phyloP scores from a whole-genome alignment of 2,888 invertebrate genomes.

The Lasioglossum figueresi region DNA sequence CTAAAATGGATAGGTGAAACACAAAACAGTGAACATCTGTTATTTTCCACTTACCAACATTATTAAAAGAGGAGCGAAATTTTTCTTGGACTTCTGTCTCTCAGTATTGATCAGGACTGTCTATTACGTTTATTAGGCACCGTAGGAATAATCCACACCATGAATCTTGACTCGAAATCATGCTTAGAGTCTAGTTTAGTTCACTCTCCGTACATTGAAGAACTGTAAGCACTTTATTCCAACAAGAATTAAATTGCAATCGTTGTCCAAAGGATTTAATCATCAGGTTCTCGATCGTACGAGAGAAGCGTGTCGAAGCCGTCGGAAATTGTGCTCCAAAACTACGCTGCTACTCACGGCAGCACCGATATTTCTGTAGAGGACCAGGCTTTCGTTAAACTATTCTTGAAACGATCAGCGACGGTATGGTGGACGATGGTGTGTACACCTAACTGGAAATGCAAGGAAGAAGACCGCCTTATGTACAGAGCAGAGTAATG shows the following conservation, averaged over 20 bases:
- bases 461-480: conserved; percentile 6
- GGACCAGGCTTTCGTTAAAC: neutral
- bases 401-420: neutral
- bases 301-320: conserved; percentile 4
- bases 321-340: conserved; percentile 17
- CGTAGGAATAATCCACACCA: no score
- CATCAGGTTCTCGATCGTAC: conserved; percentile 26
- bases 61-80: neutral
- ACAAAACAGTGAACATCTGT: no score
- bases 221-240: neutral
- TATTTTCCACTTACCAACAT: neutral
- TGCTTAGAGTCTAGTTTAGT: neutral
- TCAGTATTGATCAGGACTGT: neutral
- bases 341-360: neutral
- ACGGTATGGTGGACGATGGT: neutral
- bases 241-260: neutral
- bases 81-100: neutral
- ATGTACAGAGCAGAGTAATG: conserved; percentile 30
- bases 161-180: neutral
- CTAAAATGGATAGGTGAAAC: no score
- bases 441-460: conserved; percentile 13
- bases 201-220: no score
- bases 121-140: neutral
- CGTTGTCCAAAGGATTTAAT: neutral
- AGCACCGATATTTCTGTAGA: conserved; percentile 41